Evolutionary conservation across 2,113 vertebrate genomes (phyloP), one percentile per base, ranked within the genome.

Genomic region (Stercorarius parasiticus): DNA sequence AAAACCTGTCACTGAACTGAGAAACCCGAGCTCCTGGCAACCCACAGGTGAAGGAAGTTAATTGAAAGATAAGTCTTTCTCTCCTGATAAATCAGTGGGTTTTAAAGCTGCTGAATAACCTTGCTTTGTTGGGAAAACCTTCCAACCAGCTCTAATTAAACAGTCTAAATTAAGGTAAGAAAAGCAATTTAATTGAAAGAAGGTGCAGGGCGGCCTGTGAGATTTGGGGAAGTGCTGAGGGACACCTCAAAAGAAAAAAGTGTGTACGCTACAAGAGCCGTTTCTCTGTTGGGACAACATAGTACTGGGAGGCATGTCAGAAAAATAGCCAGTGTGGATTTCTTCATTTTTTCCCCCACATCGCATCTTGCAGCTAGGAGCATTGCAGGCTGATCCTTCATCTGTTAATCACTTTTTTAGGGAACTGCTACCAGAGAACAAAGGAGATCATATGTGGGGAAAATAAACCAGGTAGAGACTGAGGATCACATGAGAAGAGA

Each of bases 211-310:
- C 74, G 12, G 26, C 55, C 42, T 74, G 64, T 6, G 29, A 65
- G n/a, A 70, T 88, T 62, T 56, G 22, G 29, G 18, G 11, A 84
- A 82, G 18, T 50, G 65, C 38, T 47, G 26, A 89, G 47, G 42
- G 61, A 89, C 13, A 67, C 20, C 47, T 77, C n/a, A 67, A 72
- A 69, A 79, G 67, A 45, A 90, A 88, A 45, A 72, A 64, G 6
- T 1, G 1, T 25, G 30, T 38, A 20, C 1, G 4, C 38, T 84
- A 40, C n/a, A 84, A 4, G 10, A 21, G 4, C 0, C 0, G 6
- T 87, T 93, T 89, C 34, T 81, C 74, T 96, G 34, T 43, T 94
- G 86, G 56, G 77, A 82, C 34, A 71, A 26, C 6, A 29, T 15
- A 56, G 34, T 47, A 78, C 52, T 72, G 40, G 49, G 23, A 80